phyloP scores from a whole-genome alignment of 2,888 invertebrate species.

The Athalia circularis region DNA sequence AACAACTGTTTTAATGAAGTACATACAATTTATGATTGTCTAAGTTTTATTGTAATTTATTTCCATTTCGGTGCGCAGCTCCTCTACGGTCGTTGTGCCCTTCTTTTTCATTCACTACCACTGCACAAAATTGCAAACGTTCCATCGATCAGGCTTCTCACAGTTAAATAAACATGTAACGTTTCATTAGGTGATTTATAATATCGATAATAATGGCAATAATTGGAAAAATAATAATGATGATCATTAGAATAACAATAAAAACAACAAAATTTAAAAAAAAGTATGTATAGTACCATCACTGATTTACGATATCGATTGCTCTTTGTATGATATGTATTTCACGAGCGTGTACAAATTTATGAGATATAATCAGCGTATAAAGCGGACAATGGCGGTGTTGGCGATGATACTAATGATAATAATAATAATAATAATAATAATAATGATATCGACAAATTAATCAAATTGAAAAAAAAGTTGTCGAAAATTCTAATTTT shows the following conservation, averaged over 20 bases:
- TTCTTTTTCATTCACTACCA: too few relatives aligned
- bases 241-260: too few relatives aligned
- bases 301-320: too few relatives aligned
- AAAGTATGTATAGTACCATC: not conserved
- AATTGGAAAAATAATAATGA: too few relatives aligned
- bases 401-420: not conserved
- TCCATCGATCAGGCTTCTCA: too few relatives aligned
- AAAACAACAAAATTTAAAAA: not conserved
- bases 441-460: not conserved
- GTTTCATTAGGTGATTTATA: not conserved
- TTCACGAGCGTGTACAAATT: too few relatives aligned
- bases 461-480: constrained; percentile 1
- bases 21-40: constrained; percentile 39
- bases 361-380: not conserved
- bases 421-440: not conserved
- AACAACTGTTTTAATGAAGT: not conserved
- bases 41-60: constrained; percentile 2
- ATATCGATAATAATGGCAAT: not conserved
- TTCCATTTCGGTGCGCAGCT: not conserved
- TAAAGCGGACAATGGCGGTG: not conserved
- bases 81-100: too few relatives aligned
- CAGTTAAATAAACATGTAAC: not conserved
- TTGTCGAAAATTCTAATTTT: not conserved
- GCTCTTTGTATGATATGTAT: too few relatives aligned
- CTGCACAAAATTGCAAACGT: too few relatives aligned